Evolutionary conservation across 1,140 invertebrate genomes (phyloP), one percentile per base, ranked within the genome.

Genomic region (Trichoplusia ni): DNA sequence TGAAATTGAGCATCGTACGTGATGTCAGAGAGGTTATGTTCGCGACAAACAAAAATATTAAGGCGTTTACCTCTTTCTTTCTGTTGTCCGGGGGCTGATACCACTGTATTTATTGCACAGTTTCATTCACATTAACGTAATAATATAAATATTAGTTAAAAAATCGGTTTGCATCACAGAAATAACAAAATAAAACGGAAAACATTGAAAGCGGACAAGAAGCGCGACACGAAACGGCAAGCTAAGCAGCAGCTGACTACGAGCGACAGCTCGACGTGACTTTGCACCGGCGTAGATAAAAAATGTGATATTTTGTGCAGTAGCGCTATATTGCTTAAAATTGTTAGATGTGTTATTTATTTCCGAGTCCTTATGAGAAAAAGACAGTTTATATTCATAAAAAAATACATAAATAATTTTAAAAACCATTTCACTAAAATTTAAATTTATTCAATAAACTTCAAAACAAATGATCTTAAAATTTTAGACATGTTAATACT

Each of bases 121-220:
- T 80, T 82, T 75, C 46, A 71, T 86, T 80, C 81, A 88, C 86
- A 81, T 67, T 67, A 75, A 82, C 69, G 69, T 76, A 79, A 81
- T 78, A 74, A 65, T 78, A 77, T 73, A 75, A 82, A 82, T 86
- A 73, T 82, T 84, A 84, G 74, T 81, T 81, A 88, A 75, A 86
- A 86, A 86, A 84, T 82, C 74, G 77, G 89, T 86, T 91, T 89
- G 89, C 85, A 90, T 90, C 84, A 91, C 88, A 91, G 81, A 90
- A 91, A 91, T 86, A 91, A 91, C 86, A 82, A 91, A 91, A 91
- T 89, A 91, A 90, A 91, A 91, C 89, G 77, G 83, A 91, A 91
- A 91, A 91, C 90, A 91, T 90, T 89, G 81, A 91, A 91, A 91
- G 90, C 90, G 85, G 88, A 90, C 88, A 90, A 91, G 88, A 91